These are phyloP conservation scores for Agrypnia vestita DNA, from an alignment of 1,140 invertebrate species.

Conservation along the genomic window DNA sequence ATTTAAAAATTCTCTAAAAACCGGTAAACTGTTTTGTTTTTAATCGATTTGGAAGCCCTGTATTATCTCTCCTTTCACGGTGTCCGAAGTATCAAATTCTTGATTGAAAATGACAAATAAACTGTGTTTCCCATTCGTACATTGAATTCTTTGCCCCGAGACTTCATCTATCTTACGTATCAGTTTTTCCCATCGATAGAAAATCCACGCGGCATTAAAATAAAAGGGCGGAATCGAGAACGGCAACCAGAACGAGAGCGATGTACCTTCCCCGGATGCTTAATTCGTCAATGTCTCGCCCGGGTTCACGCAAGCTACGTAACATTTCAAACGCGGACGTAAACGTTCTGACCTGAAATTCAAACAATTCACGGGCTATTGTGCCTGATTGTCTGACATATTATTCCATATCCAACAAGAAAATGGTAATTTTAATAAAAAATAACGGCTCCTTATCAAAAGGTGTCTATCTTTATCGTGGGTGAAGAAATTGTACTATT, in stretches of 20 bases:
- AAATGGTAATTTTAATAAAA: background rate
- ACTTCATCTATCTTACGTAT: no score
- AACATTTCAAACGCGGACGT: background rate
- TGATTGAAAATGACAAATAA: no score
- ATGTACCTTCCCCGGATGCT: conserved; percentile 1
- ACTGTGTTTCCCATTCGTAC: no score
- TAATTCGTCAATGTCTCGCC: conserved; percentile 22
- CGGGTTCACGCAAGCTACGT: background rate
- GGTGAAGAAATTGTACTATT: background rate
- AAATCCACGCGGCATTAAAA: background rate
- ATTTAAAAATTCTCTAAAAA: no score
- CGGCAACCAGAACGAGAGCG: background rate
- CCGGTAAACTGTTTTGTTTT: no score
- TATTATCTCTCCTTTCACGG: no score
- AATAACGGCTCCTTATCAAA: background rate
- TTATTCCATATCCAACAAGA: background rate
- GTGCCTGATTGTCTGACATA: background rate
- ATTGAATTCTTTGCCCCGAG: no score
- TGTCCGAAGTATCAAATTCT: no score
- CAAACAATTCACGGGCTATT: background rate
- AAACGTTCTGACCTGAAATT: conserved; percentile 15
- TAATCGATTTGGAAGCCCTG: no score
- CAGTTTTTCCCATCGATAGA: no score
- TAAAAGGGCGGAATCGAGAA: background rate
- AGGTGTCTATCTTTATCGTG: background rate